Evolutionary conservation across 2,797 vertebrate species (phyloP).

Genomic region (Huso huso): DNA sequence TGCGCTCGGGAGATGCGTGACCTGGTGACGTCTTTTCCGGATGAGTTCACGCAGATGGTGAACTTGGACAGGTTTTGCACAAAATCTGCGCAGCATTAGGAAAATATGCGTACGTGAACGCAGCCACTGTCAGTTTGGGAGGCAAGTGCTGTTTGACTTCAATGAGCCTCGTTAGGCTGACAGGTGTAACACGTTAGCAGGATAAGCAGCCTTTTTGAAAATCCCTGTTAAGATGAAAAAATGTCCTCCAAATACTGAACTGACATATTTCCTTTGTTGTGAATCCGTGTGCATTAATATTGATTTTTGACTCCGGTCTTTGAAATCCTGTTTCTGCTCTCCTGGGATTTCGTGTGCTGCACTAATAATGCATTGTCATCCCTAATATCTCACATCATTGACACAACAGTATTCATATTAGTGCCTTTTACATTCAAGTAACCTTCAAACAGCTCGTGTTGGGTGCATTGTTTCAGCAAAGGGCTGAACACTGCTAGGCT

Average conservation of each 20-base stretch:
- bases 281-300: constrained; percentile 78
- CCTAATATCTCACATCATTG: constrained; percentile 66
- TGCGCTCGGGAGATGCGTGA: too few relatives aligned
- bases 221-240: constrained; percentile 43
- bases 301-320: constrained; percentile 85
- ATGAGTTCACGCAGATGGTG: too few relatives aligned
- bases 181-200: constrained; percentile 16
- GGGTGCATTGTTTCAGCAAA: neutral
- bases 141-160: too few relatives aligned
- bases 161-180: neutral
- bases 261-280: constrained; percentile 68
- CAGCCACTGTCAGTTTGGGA: too few relatives aligned
- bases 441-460: constrained; percentile 15
- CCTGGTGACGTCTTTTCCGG: too few relatives aligned
- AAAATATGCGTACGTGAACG: too few relatives aligned
- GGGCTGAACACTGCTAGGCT: neutral
- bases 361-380: constrained; percentile 72
- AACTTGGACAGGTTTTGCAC: too few relatives aligned
- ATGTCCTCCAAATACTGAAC: constrained; percentile 62
- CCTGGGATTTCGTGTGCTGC: constrained; percentile 54
- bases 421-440: constrained; percentile 17
- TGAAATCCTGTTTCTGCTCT: constrained; percentile 70
- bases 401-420: constrained; percentile 64
- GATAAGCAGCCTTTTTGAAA: constrained; percentile 15
- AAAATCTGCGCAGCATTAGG: too few relatives aligned